Evolutionary conservation across 1,140 invertebrate genomes (phyloP), one percentile per base, ranked within the genome.

Genomic region (Bacillus rossius): DNA sequence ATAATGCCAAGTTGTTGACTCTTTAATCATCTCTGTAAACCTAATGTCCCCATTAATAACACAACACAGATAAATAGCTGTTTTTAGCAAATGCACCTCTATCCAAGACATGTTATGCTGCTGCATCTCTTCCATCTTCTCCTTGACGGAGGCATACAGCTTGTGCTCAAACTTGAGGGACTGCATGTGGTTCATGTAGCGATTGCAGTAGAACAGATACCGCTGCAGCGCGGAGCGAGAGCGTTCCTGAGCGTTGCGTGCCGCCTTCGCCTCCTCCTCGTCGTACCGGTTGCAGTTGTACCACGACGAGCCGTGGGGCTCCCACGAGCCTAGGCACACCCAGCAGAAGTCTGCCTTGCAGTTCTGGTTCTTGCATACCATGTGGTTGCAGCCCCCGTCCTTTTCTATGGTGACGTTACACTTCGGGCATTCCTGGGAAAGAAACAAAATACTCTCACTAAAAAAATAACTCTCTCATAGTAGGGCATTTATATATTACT

Each of bases 81-180:
- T n/a, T n/a, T n/a, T n/a, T n/a, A n/a, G n/a, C n/a, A n/a, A n/a
- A n/a, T n/a, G n/a, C 66, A 95, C 93, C 84, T 99, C 97, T 69
- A 99, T 99, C 96, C 96, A 99, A 47, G 94, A 97, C 96, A 99
- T 98, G 71, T 97, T 97, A 72, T 98, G 94, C 68, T 98, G 94
- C 71, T 98, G 95, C 96, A 99, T 98, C 77, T 98, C 96, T 73
- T 98, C 96, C 96, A 99, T 99, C 78, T 99, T 99, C 68, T 92
- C 88, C 73, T 96, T 94, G 10, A 98, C 91, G 50, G 89, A 89
- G 4, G 91, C 89, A 74, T 96, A 96, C 17, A 96, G 78, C 80
- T 98, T 98, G 74, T 92, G 88, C 76, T 99, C 96, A 77, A 99
- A 97, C 77, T 97, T 96, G 61, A 99, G 81, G 61, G 93, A 96